phyloP scores from a whole-genome alignment of 23 tunicate species.

The Styela clava region DNA sequence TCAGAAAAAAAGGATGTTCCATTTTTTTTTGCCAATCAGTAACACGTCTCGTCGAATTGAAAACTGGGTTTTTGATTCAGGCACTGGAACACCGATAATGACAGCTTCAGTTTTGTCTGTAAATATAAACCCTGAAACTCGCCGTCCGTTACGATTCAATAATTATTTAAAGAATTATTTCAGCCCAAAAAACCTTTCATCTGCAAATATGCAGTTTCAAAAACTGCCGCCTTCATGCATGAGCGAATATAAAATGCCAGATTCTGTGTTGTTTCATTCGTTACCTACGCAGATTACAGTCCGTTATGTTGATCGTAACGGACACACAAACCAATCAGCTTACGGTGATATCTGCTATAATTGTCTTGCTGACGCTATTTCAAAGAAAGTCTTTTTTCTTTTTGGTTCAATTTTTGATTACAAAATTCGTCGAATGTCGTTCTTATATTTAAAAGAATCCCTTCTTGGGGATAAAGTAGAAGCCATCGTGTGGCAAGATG shows the following conservation, averaged over 20 bases:
- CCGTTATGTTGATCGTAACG: slow-evolving; percentile 5
- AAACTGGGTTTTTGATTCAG: neutral
- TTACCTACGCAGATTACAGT: neutral
- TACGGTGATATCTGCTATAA: slow-evolving; percentile 8
- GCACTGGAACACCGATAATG: neutral
- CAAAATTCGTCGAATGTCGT: neutral
- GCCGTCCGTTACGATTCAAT: slow-evolving; percentile 7
- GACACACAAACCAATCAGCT: slow-evolving; percentile 23
- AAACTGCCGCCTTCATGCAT: neutral
- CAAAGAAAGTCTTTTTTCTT: neutral
- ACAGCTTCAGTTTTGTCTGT: neutral
- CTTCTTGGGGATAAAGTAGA: neutral
- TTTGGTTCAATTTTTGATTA: slow-evolving; percentile 6
- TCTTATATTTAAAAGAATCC: neutral
- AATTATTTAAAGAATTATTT: neutral
- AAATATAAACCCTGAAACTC: slow-evolving; percentile 15
- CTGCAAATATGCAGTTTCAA: neutral
- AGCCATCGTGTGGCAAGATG: slow-evolving; percentile 25
- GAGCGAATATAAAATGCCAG: neutral
- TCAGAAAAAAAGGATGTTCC: neutral
- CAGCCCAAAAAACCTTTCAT: neutral
- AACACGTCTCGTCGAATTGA: neutral
- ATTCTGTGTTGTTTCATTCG: neutral
- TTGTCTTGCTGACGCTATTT: slow-evolving; percentile 16
- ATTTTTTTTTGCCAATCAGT: neutral